These are phyloP conservation scores for Tetropium fuscum DNA, from an alignment of 2,888 invertebrate genomes.

Conservation along the genomic window DNA sequence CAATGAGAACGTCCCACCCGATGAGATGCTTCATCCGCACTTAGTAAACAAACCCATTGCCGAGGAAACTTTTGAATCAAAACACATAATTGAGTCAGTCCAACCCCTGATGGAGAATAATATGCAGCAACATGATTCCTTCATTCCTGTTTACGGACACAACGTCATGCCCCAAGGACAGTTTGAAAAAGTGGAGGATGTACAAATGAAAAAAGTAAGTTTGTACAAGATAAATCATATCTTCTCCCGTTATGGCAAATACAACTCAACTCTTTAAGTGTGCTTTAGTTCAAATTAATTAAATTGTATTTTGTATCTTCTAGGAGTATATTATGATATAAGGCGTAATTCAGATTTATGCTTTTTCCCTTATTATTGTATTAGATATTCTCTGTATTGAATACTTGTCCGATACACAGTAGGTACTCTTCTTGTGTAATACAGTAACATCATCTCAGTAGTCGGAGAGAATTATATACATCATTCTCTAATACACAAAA, in stretches of 20 bases:
- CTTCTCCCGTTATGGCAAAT: not conserved
- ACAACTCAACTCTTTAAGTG: too few species aligned
- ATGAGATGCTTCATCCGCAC: conserved; percentile 28
- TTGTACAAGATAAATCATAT: not conserved
- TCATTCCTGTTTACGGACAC: conserved; percentile 47
- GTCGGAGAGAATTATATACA: too few species aligned
- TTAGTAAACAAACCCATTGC: conserved; percentile 2
- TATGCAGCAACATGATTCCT: conserved; percentile 32
- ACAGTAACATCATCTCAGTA: too few species aligned
- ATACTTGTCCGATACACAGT: too few species aligned
- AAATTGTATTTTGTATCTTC: too few species aligned
- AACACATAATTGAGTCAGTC: conserved; percentile 25
- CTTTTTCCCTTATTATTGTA: too few species aligned
- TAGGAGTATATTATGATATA: too few species aligned
- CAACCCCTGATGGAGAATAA: conserved; percentile 36
- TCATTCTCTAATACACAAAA: too few species aligned
- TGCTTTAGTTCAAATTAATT: too few species aligned
- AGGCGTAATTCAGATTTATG: too few species aligned
- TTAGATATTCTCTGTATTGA: too few species aligned
- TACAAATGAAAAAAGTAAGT: conserved; percentile 56
- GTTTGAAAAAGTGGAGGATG: conserved; percentile 47
- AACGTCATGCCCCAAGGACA: conserved; percentile 20
- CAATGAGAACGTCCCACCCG: conserved; percentile 53
- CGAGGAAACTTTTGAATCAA: conserved; percentile 28
- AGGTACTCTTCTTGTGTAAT: too few species aligned